Evolutionary conservation across 2,797 vertebrate genomes (phyloP), one percentile per base, ranked within the genome.

Genomic region (Threskiornis aethiopicus): DNA sequence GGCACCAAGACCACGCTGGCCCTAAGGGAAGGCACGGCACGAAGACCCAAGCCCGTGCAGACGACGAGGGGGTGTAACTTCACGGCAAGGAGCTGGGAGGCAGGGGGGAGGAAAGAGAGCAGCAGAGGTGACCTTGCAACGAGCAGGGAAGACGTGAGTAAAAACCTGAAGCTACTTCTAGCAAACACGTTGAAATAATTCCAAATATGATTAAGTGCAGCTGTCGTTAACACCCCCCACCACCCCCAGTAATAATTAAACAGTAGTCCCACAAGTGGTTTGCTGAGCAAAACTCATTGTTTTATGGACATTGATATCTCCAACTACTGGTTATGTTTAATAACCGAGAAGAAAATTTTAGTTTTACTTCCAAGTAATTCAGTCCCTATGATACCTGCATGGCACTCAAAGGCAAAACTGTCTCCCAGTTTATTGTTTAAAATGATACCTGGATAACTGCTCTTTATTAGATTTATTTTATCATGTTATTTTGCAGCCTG

Each of bases 1-100:
- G 4, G 65, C 41, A 37, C 52, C 15, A 17, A 49, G 47, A 72
- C 39, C 37, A 13, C 39, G 39, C 39, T 41, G 39, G 39, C 39
- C 39, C 5, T 41, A 41, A 41, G 41, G 41, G 41, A 14, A 41
- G 41, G 41, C 41, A 41, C 13, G 41, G 41, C 46, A 44, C 52
- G 18, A 17, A 42, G 29, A 69, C 39, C 37, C 7, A 9, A 80
- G 41, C 28, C 29, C 37, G 1, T 0, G 2, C 3, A 4, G 39
- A 16, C 4, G 13, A 10, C 2, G 1, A 46, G 31, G n/a, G 5
- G 11, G 12, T 25, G 24, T 29, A 58, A 59, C 1, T 1, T 9
- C 54, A 77, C 17, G 39, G 15, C 61, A 75, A 77, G 35, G 31
- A 71, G 41, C 5, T 61, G 49, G 75, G 44, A 78, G 8, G 70